Conservation (phyloP, 2,797 vertebrate genomes). For the Malacoraja senta region DNA sequence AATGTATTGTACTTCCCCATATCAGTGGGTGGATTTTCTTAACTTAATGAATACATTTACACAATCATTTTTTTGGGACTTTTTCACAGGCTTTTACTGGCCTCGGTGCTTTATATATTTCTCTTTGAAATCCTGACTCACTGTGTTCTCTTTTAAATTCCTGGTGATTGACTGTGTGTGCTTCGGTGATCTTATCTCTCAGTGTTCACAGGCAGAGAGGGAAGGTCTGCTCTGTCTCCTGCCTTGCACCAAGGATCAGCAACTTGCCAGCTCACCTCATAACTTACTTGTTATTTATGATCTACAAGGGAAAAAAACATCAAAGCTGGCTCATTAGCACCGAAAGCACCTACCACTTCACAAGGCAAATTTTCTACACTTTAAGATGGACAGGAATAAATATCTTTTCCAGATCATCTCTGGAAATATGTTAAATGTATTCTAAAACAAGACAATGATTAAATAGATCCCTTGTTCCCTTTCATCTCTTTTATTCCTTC, state of each 20-base stretch:
- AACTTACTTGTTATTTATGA: slow-evolving; percentile 15
- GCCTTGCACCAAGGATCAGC: background rate
- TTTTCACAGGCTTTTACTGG: background rate
- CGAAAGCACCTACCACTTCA: background rate
- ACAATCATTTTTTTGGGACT: background rate
- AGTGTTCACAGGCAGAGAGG: background rate
- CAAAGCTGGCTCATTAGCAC: slow-evolving; percentile 9
- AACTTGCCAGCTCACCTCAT: background rate
- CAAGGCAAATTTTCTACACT: background rate
- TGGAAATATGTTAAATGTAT: background rate
- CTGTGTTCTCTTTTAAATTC: background rate
- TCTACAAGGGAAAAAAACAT: background rate
- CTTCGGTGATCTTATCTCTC: background rate
- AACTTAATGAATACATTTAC: background rate
- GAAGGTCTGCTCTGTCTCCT: slow-evolving; percentile 11
- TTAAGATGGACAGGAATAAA: background rate
- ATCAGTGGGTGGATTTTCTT: background rate
- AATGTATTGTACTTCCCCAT: background rate
- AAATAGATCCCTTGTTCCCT: background rate
- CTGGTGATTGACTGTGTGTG: background rate
- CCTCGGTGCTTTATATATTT: background rate
- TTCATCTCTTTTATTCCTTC: background rate
- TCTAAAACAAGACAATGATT: background rate
- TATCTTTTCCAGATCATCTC: background rate
- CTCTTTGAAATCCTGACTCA: background rate